These are phyloP conservation scores for Antheraea assamensis DNA, from an alignment of 2,888 invertebrate species.

Conservation along the genomic window DNA sequence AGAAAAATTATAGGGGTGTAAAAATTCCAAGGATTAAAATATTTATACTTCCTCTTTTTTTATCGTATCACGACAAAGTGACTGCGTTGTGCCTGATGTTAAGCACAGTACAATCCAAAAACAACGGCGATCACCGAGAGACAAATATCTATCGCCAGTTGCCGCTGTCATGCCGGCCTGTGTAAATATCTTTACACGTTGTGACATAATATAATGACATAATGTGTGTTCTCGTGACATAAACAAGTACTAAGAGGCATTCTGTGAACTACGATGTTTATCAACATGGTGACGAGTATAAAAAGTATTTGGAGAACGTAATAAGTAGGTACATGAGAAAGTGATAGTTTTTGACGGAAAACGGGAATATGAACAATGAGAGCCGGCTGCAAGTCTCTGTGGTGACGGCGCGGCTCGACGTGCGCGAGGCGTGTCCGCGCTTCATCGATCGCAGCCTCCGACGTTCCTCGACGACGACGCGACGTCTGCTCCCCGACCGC, in stretches of 20 bases:
- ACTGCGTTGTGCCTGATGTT: no score
- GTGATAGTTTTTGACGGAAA: constrained; percentile 41
- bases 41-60: no score
- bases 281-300: neutral
- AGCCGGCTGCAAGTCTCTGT: constrained; percentile 57
- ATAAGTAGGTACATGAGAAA: neutral
- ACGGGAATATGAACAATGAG: constrained; percentile 70
- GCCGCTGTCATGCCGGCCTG: no score
- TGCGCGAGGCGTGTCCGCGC: constrained; percentile 82
- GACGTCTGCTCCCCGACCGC: constrained; percentile 66
- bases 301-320: neutral
- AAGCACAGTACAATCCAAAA: no score
- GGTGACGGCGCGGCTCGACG: constrained; percentile 35
- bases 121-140: no score
- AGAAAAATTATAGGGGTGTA: no score
- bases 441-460: constrained; percentile 82
- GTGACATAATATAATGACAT: no score
- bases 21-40: no score
- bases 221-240: no score
- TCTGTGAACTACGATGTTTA: neutral
- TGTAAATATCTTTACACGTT: no score
- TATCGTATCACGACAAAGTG: no score
- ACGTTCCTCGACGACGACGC: constrained; percentile 80
- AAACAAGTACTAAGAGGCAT: neutral
- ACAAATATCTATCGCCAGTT: no score